These are phyloP conservation scores for Xiphophorus hellerii DNA, from an alignment of 2,113 vertebrate genomes.

Conservation along the genomic window DNA sequence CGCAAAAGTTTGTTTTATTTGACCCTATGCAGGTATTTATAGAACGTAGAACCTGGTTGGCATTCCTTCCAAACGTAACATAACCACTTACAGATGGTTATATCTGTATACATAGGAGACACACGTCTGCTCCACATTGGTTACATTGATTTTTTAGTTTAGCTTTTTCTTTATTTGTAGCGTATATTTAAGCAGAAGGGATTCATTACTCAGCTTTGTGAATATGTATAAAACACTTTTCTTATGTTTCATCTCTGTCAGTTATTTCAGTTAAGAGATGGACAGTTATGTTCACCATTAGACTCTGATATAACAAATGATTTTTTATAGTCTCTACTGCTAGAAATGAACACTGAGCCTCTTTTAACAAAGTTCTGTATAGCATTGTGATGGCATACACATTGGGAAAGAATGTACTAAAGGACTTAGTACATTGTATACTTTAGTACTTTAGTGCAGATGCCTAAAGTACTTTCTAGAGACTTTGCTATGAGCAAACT, in stretches of 20 bases:
- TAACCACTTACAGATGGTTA: too few relatives aligned
- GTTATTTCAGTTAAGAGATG: conserved; percentile 69
- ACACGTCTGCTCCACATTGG: background rate
- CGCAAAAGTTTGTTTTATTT: too few relatives aligned
- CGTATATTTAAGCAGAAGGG: conserved; percentile 66
- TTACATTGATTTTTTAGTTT: conserved; percentile 59
- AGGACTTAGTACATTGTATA: too few relatives aligned
- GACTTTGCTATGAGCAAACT: too few relatives aligned
- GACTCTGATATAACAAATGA: conserved; percentile 70
- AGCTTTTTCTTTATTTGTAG: conserved; percentile 64
- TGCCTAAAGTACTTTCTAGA: too few relatives aligned
- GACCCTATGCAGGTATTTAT: too few relatives aligned
- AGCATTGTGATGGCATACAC: conserved; percentile 47
- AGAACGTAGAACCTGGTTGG: too few relatives aligned
- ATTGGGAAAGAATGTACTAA: too few relatives aligned
- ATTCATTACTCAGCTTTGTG: conserved; percentile 66
- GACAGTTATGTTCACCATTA: conserved; percentile 72
- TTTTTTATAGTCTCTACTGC: conserved; percentile 77
- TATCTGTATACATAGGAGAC: too few relatives aligned
- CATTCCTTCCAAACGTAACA: too few relatives aligned
- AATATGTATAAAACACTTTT: conserved; percentile 47
- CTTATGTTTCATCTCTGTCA: conserved; percentile 59
- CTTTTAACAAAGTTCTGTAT: conserved; percentile 71
- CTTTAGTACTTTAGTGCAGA: too few relatives aligned
- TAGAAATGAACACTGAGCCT: conserved; percentile 76